Percentiles rank a stretch among this genome's conserved stretches.
These are phyloP conservation scores for Sylvia borin DNA, from an alignment of 2,797 vertebrate species.

Conservation along the genomic window DNA sequence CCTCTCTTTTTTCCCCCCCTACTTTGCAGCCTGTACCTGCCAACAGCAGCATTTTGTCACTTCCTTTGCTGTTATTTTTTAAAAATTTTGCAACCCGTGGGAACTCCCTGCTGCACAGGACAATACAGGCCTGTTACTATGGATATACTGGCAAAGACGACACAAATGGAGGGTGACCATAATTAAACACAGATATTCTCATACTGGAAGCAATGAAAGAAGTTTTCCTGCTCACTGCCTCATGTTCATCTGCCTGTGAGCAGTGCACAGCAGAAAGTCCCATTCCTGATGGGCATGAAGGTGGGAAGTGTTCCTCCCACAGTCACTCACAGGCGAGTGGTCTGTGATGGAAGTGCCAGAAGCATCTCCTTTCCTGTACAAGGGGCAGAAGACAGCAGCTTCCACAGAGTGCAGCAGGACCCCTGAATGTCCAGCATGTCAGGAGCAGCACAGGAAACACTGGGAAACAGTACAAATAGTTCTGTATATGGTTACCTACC, in stretches of 20 bases:
- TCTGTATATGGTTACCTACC: neutral
- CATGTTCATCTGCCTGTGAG: neutral
- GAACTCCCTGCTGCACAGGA: neutral
- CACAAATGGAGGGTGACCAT: neutral
- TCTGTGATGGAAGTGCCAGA: neutral
- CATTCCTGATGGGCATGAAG: neutral
- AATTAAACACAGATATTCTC: neutral
- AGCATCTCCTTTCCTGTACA: neutral
- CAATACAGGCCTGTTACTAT: neutral
- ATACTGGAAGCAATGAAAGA: neutral
- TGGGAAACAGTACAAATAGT: neutral
- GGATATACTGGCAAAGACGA: conserved; percentile 6
- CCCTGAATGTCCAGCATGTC: neutral
- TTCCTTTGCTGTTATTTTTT: neutral
- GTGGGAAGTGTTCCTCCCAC: neutral
- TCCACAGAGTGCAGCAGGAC: neutral
- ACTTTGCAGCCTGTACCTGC: neutral
- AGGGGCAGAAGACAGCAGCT: neutral
- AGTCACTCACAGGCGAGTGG: neutral
- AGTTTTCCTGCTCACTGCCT: neutral
- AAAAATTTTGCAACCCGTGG: neutral
- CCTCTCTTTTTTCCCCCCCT: neutral
- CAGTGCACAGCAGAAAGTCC: neutral
- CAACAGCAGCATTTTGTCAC: neutral
- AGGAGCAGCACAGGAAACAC: neutral